A percentile compares a stretch with the other conserved stretches of the same genome.
Evolutionary conservation across 2,113 vertebrate species (phyloP).

Genomic region (Oncorhynchus nerka): DNA sequence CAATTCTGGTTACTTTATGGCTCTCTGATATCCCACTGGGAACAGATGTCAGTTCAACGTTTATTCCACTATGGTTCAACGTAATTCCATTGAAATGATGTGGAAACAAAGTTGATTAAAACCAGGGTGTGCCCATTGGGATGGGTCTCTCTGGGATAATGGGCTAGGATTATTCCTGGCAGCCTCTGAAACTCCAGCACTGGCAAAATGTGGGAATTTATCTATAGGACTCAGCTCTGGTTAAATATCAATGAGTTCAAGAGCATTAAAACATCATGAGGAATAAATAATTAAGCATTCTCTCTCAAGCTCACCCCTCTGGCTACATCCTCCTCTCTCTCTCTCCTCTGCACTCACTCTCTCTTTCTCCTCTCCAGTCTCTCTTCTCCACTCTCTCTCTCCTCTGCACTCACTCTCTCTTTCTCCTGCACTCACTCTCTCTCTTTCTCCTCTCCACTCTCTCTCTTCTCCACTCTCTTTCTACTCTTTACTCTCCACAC

Average conservation of each 20-base stretch:
- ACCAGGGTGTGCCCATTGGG: too few species aligned
- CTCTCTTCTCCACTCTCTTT: too few species aligned
- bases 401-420: too few species aligned
- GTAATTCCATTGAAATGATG: too few species aligned
- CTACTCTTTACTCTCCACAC: too few species aligned
- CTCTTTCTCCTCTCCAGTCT: background rate
- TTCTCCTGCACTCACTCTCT: too few species aligned
- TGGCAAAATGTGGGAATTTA: slow-evolving; percentile 21
- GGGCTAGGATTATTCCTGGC: slow-evolving; percentile 16
- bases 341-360: background rate
- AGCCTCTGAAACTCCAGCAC: slow-evolving; percentile 23
- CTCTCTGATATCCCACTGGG: too few species aligned
- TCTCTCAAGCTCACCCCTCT: slow-evolving; percentile 4
- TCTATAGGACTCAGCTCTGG: slow-evolving; percentile 19
- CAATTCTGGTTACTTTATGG: background rate
- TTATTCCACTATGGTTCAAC: too few species aligned
- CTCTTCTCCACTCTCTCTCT: too few species aligned
- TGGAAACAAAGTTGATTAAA: too few species aligned
- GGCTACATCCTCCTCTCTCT: background rate
- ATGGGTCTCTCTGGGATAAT: background rate
- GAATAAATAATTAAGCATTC: slow-evolving; percentile 31
- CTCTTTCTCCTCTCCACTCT: too few species aligned
- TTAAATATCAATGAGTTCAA: slow-evolving; percentile 36
- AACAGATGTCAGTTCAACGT: too few species aligned
- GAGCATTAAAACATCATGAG: slow-evolving; percentile 14